Percentiles rank a stretch among this genome's conserved stretches.
Evolutionary conservation across 2,113 vertebrate genomes (phyloP).

Genomic region (Stictonetta naevosa): DNA sequence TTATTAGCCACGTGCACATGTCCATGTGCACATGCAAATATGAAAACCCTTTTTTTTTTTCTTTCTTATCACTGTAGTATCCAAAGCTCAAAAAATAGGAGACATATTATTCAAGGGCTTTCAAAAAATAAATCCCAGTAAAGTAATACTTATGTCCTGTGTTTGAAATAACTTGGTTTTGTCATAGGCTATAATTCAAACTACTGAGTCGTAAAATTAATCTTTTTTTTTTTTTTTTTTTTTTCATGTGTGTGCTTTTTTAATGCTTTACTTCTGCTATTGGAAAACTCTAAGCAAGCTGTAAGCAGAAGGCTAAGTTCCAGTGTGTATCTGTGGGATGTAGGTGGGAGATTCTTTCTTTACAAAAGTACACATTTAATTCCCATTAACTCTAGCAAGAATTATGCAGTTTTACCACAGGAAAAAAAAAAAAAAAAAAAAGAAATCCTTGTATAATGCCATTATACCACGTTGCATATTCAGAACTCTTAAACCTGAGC

Average conservation of each 20-base stretch:
- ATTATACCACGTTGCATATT: background rate
- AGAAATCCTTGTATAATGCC: background rate
- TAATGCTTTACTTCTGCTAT: conserved; percentile 42
- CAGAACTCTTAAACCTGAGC: background rate
- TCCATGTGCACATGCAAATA: background rate
- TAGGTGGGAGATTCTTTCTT: background rate
- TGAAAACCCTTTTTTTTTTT: background rate
- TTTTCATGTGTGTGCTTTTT: background rate
- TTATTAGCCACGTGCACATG: background rate
- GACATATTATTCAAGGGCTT: background rate
- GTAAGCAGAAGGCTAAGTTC: background rate
- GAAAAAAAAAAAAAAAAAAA: background rate
- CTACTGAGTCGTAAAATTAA: conserved; percentile 67
- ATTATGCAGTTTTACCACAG: background rate
- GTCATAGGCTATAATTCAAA: conserved; percentile 69
- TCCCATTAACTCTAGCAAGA: background rate
- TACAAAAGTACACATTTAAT: background rate
- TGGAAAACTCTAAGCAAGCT: conserved; percentile 57
- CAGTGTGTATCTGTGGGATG: background rate
- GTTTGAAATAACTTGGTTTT: conserved; percentile 61
- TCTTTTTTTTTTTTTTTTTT: conserved; percentile 24
- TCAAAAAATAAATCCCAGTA: background rate
- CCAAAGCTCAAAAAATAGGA: background rate
- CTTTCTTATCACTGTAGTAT: background rate
- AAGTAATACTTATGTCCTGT: conserved; percentile 22